Base-by-base conservation (phyloP, 53 echinoderm and acorn worm genomes). In the Echinometra lucunter region DNA sequence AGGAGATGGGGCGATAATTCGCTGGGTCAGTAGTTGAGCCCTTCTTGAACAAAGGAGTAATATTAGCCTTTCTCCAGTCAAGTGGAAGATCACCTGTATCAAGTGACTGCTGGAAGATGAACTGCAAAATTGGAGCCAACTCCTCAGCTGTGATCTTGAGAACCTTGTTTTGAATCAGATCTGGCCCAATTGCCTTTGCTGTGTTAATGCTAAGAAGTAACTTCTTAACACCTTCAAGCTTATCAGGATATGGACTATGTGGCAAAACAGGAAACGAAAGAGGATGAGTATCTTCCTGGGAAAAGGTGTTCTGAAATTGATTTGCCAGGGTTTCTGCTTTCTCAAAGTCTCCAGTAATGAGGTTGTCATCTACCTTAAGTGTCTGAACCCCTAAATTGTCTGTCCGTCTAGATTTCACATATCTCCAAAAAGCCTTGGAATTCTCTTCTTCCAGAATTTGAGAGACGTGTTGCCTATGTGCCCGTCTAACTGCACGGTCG, bases 281-380 rank as follows among this genome's bases (percentile, higher is more conserved):
- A 4, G 83, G 85, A 8, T 7, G 1, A 1, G 2, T 23, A 28
- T 82, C 60, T 42, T 94, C 94, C 1, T 23, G n/a, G 17, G 94
- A 57, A 45, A 94, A 94, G 18, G 87, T 81, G 4, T 88, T 55
- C 12, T 93, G 55, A 47, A 93, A 94, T 25, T 94, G 94, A 88
- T 57, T 35, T 6, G 94, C 66, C 25, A 94, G 87, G 6, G 67
- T 35, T 66, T 66, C 7, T 10, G 94, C 88, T 88, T 94, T 88
- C 4, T 88, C 88, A 10, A 57, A 1, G 37, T 94, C 94, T 10
- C 30, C 30, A 8, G 83, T 56, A 9, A 94, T 17, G 34, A 94
- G 83, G 25, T 45, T 23, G 12, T 44, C 44, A 12, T 82, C 27
- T 45, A 82, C 83, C 12, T 82, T 82, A 44, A 82, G 83, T 6